These are phyloP conservation scores for Lutraria lutraria DNA, from an alignment of 2,888 invertebrate species.

Conservation along the genomic window DNA sequence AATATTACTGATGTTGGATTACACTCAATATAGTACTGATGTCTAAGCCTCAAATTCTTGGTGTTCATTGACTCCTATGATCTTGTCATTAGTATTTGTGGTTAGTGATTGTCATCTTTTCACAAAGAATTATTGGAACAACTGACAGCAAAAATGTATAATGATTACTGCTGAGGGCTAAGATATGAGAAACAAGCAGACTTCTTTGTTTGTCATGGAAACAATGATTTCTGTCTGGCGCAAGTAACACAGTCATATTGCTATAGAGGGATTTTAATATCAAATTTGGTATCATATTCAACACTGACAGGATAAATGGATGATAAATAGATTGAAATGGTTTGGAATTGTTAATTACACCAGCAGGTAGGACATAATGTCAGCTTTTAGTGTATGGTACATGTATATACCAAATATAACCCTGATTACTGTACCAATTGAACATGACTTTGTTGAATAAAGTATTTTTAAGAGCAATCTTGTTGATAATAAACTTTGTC, in stretches of 20 bases:
- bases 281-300: neutral
- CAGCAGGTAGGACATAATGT: slow-evolving; percentile 3
- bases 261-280: neutral
- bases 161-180: neutral
- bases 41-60: neutral
- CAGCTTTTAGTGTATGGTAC: too few relatives aligned
- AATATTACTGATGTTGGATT: neutral
- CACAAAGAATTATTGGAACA: slow-evolving; percentile 10
- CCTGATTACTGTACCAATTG: too few relatives aligned
- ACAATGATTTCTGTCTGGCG: neutral
- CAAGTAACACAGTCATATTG: neutral
- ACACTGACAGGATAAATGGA: slow-evolving; percentile 16
- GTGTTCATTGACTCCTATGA: neutral
- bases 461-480: too few relatives aligned
- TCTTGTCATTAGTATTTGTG: neutral
- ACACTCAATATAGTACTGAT: neutral
- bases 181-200: neutral
- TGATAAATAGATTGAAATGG: neutral
- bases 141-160: slow-evolving; percentile 1
- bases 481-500: too few relatives aligned
- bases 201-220: neutral
- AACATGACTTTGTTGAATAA: too few relatives aligned
- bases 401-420: too few relatives aligned
- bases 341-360: neutral
- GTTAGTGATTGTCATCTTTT: too few relatives aligned